phyloP scores from a whole-genome alignment of 2,888 invertebrate genomes.

The Dryocosmus kuriphilus region DNA sequence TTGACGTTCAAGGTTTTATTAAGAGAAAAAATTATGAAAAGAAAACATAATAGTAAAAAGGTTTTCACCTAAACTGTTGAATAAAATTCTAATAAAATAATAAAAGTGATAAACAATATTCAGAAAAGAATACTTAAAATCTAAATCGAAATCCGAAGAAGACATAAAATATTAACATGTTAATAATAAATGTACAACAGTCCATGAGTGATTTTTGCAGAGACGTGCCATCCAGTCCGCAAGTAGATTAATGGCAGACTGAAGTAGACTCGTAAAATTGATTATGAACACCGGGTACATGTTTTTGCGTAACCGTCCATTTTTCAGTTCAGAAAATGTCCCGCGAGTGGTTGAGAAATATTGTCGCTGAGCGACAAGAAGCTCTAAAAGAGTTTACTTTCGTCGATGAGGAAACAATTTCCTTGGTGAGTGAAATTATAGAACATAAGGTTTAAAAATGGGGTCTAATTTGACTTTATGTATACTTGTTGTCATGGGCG shows the following conservation, averaged over 20 bases:
- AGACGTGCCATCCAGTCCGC: background rate
- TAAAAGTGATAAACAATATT: background rate
- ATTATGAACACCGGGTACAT: conserved; percentile 27
- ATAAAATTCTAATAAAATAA: too few relatives aligned
- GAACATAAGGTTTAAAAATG: background rate
- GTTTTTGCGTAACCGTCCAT: background rate
- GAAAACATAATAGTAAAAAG: too few relatives aligned
- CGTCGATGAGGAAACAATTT: conserved; percentile 62
- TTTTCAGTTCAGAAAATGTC: conserved; percentile 57
- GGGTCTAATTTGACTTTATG: background rate
- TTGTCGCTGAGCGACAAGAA: conserved; percentile 59
- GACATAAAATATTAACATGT: too few relatives aligned
- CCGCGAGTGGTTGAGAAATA: conserved; percentile 54
- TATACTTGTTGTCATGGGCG: background rate
- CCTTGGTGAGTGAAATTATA: conserved; percentile 62
- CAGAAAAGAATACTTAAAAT: too few relatives aligned
- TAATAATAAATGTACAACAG: too few relatives aligned
- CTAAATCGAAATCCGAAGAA: too few relatives aligned
- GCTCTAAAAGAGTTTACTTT: conserved; percentile 67
- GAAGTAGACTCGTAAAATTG: background rate
- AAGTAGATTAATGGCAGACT: too few relatives aligned
- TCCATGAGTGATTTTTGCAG: too few relatives aligned
- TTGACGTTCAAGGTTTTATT: too few relatives aligned
- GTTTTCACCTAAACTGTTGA: too few relatives aligned
- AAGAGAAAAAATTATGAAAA: too few relatives aligned